A percentile compares a stretch with the other conserved stretches of the same genome.
Conservation (phyloP, 2,113 vertebrate genomes). For the Alligator mississippiensis region DNA sequence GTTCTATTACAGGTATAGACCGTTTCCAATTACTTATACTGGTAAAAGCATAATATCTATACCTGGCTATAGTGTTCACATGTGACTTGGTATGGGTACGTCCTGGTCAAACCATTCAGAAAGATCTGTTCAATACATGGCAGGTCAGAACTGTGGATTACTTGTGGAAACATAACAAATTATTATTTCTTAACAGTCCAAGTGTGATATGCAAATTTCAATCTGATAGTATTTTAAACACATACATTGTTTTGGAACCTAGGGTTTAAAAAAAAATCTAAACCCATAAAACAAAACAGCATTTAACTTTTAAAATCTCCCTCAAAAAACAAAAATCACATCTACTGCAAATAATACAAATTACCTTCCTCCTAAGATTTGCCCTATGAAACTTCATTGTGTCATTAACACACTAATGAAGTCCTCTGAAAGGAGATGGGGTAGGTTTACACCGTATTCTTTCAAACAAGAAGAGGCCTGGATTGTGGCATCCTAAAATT, state of each 20-base stretch:
- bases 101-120: slow-evolving; percentile 24
- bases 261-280: background rate
- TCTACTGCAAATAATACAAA: slow-evolving; percentile 42
- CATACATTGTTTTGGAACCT: background rate
- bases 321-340: background rate
- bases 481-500: slow-evolving; percentile 7
- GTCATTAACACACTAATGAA: slow-evolving; percentile 9
- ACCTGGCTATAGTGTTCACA: fast-evolving
- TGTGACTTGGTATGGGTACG: background rate
- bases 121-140: slow-evolving; percentile 21
- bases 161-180: slow-evolving; percentile 40
- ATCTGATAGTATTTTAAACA: slow-evolving; percentile 11
- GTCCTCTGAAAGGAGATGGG: slow-evolving; percentile 35
- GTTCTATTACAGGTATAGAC: no score
- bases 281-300: background rate
- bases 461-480: slow-evolving; percentile 18
- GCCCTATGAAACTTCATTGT: slow-evolving; percentile 16
- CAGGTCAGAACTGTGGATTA: background rate
- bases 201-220: background rate
- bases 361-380: slow-evolving; percentile 44
- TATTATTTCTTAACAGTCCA: background rate
- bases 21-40: no score
- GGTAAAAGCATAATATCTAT: no score
- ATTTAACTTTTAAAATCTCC: background rate
- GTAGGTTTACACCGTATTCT: background rate